phyloP scores from a whole-genome alignment of 2,888 invertebrate genomes.

The Tachina lurida region DNA sequence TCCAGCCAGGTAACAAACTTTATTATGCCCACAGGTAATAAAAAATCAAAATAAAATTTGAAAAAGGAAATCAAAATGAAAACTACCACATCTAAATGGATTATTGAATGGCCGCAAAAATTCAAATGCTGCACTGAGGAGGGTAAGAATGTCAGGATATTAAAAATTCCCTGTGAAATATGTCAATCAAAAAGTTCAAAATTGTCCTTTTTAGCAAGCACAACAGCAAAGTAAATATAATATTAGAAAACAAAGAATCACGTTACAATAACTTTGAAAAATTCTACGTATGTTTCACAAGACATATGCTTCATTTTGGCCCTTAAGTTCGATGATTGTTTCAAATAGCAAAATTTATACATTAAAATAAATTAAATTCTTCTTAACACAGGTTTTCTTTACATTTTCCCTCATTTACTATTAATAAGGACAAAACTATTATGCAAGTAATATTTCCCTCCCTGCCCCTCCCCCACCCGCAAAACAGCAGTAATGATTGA shows the following conservation, averaged over 20 bases:
- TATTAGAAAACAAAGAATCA: not conserved
- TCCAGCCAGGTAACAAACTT: slow-evolving; percentile 56
- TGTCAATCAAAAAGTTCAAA: slow-evolving; percentile 62
- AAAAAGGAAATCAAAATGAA: slow-evolving; percentile 6
- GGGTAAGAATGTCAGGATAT: slow-evolving; percentile 7
- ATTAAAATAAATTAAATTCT: no score
- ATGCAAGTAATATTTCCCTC: no score
- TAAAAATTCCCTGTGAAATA: slow-evolving; percentile 47
- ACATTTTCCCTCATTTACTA: not conserved
- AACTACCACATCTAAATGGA: slow-evolving; percentile 43
- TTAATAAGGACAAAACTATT: not conserved
- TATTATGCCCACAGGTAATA: slow-evolving; percentile 42
- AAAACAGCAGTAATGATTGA: not conserved
- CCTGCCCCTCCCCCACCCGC: no score
- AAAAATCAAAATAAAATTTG: not conserved
- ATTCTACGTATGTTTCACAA: no score
- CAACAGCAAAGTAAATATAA: slow-evolving; percentile 12
- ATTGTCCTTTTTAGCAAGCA: slow-evolving; percentile 45
- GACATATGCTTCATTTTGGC: no score
- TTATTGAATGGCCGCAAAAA: slow-evolving; percentile 41
- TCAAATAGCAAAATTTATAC: no score
- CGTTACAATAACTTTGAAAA: no score
- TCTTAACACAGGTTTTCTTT: not conserved
- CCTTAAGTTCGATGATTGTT: no score
- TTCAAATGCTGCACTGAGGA: slow-evolving; percentile 6